Evolutionary conservation across 1,140 invertebrate genomes (phyloP), one percentile per base, ranked within the genome.

Genomic region (Pseudomyrmex concolor): DNA sequence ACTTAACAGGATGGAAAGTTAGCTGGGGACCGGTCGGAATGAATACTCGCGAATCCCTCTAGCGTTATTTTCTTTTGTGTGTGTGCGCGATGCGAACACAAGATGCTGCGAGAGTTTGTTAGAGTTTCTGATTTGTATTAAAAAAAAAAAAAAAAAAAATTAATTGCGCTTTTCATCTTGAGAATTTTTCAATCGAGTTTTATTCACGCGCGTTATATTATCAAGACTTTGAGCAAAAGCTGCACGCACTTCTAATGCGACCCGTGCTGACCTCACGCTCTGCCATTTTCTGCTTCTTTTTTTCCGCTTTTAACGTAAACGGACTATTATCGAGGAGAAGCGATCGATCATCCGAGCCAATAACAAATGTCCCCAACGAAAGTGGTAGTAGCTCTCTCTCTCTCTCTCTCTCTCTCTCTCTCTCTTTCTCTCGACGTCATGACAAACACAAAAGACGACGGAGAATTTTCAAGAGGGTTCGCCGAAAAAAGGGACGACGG

Each of bases 401-500:
- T 25, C 22, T 22, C 22, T 22, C 22, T 22, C 22, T 25, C 22
- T 25, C 25, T 25, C 68, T 72, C 70, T 85, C 83, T 25, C 25
- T 4, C 2, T 25, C 25, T 25, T 3, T 25, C 68, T 72, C 70
- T 85, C 83, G 68, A 62, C 48, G 86, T 67, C 50, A 68, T 25
- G 57, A 63, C 74, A 86, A 86, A 86, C 86, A 88, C 86, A 88
- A 89, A 84, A 76, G 84, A 19, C 60, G 87, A 64, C 57, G 76
- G 68, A 48, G 74, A 83, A 88, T 89, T 88, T 88, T 86, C 86
- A 88, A 86, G 87, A 88, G 87, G 87, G 86, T 86, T 51, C 54
- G 78, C 22, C 67, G 67, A 70, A 82, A 60, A 84, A 68, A 67
- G 50, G 50, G 50, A 22, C 12, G 59, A 73, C 77, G 76, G 85